A percentile compares a stretch with the other conserved stretches of the same genome.
Evolutionary conservation across 2,113 vertebrate genomes (phyloP).

Genomic region (Salvelinus fontinalis): DNA sequence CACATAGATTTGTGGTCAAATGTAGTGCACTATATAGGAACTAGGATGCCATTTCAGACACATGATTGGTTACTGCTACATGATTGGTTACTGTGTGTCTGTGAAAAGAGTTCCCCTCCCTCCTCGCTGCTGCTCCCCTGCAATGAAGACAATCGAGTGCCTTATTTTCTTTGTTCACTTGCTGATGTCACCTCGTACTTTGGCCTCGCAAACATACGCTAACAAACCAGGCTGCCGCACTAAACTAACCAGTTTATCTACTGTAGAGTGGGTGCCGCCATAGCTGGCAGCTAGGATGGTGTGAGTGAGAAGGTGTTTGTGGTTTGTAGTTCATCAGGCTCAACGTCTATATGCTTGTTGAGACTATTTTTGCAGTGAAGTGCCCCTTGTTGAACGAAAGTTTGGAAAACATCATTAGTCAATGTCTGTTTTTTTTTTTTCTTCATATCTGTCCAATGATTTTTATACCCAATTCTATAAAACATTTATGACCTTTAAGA

Average conservation of each 20-base stretch:
- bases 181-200: constrained; percentile 22
- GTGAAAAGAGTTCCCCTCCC: neutral
- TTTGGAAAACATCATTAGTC: neutral
- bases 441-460: neutral
- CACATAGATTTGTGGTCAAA: no score
- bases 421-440: neutral
- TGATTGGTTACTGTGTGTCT: neutral
- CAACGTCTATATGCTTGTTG: neutral
- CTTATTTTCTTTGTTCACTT: constrained; percentile 21
- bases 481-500: neutral
- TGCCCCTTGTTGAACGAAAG: neutral
- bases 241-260: no score
- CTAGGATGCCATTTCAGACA: no score
- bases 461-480: neutral
- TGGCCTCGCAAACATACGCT: neutral
- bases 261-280: neutral
- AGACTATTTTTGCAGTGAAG: neutral
- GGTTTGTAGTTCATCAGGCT: neutral
- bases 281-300: neutral
- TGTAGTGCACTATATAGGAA: no score
- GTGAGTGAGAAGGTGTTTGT: neutral
- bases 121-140: neutral
- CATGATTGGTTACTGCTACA: no score
- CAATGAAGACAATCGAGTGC: neutral
- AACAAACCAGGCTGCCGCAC: neutral